Evolutionary conservation across 2,888 invertebrate species (phyloP), one percentile per base, ranked within the genome.

Genomic region (Dilophus febrilis): DNA sequence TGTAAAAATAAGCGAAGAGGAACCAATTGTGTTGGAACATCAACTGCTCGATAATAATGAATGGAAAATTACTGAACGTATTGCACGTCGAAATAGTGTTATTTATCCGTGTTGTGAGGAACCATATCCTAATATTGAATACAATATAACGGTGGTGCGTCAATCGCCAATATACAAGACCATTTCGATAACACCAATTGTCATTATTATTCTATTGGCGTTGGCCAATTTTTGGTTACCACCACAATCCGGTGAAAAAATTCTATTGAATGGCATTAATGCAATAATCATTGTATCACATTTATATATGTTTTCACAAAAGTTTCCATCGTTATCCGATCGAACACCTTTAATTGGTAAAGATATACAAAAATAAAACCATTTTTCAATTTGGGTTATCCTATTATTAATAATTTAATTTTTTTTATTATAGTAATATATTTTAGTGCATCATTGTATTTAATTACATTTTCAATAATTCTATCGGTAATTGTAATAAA

Each of bases 191-290:
- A 68, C 72, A n/a, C 77, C 77, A 2, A 72, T 73, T 2, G 47
- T 59, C 64, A 75, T 72, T 40, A 67, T 77, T 40, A 66, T 75
- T 4, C 52, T 74, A 13, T 51, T 78, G 50, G 72, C 71, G 1
- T 57, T 79, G 34, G 56, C 70, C 13, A 64, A 65, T 2, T 79
- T 78, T 54, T 74, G 74, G 72, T 50, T 78, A 35, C 76, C 77
- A 1, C 73, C 77, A 0, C 69, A 72, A 48, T 69, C 74, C 47
- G 73, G 72, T 13, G 77, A 77, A 53, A 77, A 77, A 55, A 64
- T 77, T 17, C 55, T 71, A 12, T 53, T 77, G 14, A 73, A 71
- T 47, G 71, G 71, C 7, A 62, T 70, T 38, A 69, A 70, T 8
- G 65, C 72, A 12, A 52, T 77, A 1, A 64, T 77, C 35, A 69